phyloP scores from a whole-genome alignment of 1,140 invertebrate genomes.

The Mizuhopecten yessoensis region DNA sequence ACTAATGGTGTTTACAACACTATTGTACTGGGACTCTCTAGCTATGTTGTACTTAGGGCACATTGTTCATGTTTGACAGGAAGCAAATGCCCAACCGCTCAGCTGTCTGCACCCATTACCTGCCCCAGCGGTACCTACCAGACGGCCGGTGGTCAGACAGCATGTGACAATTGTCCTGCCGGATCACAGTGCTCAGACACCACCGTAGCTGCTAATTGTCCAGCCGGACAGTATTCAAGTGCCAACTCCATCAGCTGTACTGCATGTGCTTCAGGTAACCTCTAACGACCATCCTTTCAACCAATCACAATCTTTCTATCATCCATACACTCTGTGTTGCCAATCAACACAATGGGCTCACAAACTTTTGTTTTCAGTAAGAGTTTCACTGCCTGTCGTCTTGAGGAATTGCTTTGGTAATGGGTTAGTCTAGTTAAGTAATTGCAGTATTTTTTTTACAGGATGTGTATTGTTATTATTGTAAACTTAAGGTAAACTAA shows the following conservation, averaged over 20 bases:
- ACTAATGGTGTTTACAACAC: too few species aligned
- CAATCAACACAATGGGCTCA: neutral
- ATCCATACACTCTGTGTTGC: neutral
- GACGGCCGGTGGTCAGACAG: slow-evolving; percentile 61
- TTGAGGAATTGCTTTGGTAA: neutral
- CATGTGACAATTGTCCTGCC: slow-evolving; percentile 72
- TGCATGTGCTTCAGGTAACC: slow-evolving; percentile 74
- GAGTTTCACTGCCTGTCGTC: neutral
- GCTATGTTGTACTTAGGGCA: too few species aligned
- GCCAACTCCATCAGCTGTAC: slow-evolving; percentile 68
- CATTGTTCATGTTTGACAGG: slow-evolving; percentile 62
- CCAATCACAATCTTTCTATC: neutral
- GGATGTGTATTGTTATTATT: neutral
- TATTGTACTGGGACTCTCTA: too few species aligned
- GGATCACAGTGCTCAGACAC: slow-evolving; percentile 78
- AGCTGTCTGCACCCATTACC: slow-evolving; percentile 64
- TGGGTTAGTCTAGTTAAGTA: neutral
- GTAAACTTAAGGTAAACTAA: neutral
- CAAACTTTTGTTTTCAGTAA: neutral
- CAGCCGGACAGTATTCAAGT: slow-evolving; percentile 70
- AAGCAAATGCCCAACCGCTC: slow-evolving; percentile 75
- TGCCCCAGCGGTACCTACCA: slow-evolving; percentile 77
- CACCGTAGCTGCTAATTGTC: slow-evolving; percentile 69
- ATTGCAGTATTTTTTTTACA: neutral
- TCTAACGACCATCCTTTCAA: neutral